Evolutionary conservation across 2,113 vertebrate genomes (phyloP), one percentile per base, ranked within the genome.

Genomic region (Macquaria australasica): DNA sequence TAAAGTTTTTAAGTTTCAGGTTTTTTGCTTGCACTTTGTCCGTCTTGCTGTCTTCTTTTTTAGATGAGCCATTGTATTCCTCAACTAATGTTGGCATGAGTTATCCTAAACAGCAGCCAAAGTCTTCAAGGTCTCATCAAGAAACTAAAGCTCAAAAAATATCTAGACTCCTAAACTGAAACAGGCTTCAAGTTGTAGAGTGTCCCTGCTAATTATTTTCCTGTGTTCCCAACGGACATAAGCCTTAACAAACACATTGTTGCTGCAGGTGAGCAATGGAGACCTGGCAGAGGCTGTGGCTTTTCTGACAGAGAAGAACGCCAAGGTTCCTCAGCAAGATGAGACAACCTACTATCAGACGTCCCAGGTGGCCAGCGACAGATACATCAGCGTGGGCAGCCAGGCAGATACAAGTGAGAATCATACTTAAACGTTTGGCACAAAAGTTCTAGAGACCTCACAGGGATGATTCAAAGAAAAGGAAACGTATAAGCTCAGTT

Each of bases 371-470:
- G 96, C 96, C 89, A 98, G 97, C 67, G 98, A 99, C 92, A 93
- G 98, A 95, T 99, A 98, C 66, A 99, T 99, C 96, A 99, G 98
- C 2, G 98, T 99, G 94, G 98, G 98, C 93, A 99, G 98, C 94
- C 98, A 99, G 91, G 98, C 98, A 78, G 98, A 99, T 81, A 96
- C 97, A 78, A 99, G 98, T 99, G 96, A 92, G 98, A 94, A 80
- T 83, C 79, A 72, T 0, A 59, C 56, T 28, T 66, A 0, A 60
- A 48, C 28, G 5, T 81, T 50, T 48, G 9, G 14, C 48, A 2
- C 3, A 1, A 2, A 39, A 10, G 43, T 69, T 78, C 34, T 23
- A 23, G n/a, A 70, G 23, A 34, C 23, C 28, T 34, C 7, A 45
- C 53, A 74, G 41, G 15, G 15, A 41, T 20, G 74, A 82, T 64